phyloP scores from a whole-genome alignment of 1,140 invertebrate species.

The Microplitis demolitor region DNA sequence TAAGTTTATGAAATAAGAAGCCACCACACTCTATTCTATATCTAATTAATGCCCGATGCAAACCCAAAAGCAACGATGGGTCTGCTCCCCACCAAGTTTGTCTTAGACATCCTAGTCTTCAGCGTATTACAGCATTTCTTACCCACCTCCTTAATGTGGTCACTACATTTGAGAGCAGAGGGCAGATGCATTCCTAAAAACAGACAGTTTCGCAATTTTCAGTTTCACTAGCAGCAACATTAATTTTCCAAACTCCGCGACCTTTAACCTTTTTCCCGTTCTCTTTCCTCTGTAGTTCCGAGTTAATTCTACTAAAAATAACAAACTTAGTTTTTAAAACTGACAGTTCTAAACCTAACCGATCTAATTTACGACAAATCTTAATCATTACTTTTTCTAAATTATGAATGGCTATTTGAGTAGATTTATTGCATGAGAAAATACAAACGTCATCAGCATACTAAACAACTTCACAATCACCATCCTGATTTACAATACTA shows the following conservation, averaged over 20 bases:
- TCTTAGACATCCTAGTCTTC: constrained; percentile 14
- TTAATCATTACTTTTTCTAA: background rate
- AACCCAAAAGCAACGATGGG: background rate
- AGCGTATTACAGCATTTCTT: constrained; percentile 5
- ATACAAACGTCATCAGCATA: background rate
- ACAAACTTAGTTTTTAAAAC: constrained; percentile 2
- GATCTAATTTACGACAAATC: background rate
- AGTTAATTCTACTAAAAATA: constrained; percentile 8
- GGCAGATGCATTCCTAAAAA: constrained; percentile 21
- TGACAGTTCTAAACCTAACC: constrained; percentile 5
- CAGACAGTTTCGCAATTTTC: background rate
- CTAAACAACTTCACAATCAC: background rate
- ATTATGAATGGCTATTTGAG: background rate
- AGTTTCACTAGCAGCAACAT: background rate
- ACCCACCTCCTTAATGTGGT: background rate
- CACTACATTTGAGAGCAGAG: background rate
- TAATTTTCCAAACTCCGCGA: background rate
- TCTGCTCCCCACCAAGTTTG: constrained; percentile 20
- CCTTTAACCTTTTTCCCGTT: background rate
- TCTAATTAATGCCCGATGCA: constrained; percentile 21
- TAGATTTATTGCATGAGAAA: background rate
- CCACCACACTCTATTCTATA: constrained; percentile 22
- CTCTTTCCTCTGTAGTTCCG: background rate
- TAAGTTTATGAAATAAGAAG: constrained; percentile 11
- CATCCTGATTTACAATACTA: background rate